Evolutionary conservation across 2,888 invertebrate genomes (phyloP).

Genomic region (Nebria salina): DNA sequence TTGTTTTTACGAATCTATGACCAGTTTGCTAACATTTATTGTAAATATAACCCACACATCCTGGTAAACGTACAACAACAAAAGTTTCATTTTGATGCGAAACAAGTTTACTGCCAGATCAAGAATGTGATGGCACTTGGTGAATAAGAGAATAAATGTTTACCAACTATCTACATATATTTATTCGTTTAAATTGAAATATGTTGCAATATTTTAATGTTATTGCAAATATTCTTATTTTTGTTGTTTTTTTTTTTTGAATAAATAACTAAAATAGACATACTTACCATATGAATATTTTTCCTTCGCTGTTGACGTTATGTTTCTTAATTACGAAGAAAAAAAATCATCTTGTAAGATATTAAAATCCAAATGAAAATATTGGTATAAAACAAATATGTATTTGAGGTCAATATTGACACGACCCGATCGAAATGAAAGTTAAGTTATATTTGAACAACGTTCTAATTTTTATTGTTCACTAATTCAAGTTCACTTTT

Average conservation of each 20-base stretch:
- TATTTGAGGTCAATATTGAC: constrained; percentile 33
- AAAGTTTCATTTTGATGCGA: constrained; percentile 25
- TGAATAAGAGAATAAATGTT: constrained; percentile 1
- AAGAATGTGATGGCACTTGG: constrained; percentile 15
- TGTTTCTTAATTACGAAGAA: no score
- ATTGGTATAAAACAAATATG: background rate
- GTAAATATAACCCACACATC: constrained; percentile 7
- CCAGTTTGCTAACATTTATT: constrained; percentile 12
- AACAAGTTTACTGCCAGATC: constrained; percentile 19
- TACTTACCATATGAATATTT: no score
- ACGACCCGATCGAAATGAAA: constrained; percentile 24
- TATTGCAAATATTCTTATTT: background rate
- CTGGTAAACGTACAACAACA: constrained; percentile 20
- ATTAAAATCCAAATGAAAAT: background rate
- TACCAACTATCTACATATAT: no score
- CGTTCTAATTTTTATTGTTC: constrained; percentile 24
- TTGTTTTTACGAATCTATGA: constrained; percentile 22
- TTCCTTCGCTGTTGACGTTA: no score
- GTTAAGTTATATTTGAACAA: constrained; percentile 15
- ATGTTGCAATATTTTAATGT: constrained; percentile 18
- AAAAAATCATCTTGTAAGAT: background rate
- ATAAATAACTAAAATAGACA: no score
- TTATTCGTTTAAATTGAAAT: background rate
- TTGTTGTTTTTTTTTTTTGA: no score
- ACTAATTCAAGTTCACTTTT: constrained; percentile 25